Conservation (phyloP, 2,797 vertebrate species). For the Oryzias dopingdopingensis region DNA sequence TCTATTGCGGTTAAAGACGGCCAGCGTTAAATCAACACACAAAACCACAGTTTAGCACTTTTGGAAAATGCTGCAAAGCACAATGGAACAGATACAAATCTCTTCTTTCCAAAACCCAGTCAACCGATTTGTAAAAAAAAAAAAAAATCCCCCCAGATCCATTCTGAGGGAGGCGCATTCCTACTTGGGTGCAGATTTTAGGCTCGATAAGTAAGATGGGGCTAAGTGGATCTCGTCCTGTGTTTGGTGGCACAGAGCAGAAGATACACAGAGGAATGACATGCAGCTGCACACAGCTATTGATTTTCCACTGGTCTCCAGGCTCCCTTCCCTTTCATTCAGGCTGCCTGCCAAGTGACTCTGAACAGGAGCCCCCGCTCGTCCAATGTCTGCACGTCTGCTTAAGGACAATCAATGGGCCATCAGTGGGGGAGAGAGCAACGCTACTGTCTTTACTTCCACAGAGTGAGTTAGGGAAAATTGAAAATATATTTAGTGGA, state of each 20-base stretch:
- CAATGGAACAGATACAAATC: slow-evolving; percentile 35
- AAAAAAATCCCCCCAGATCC: slow-evolving; percentile 16
- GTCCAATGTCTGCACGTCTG: slow-evolving; percentile 77
- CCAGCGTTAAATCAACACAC: slow-evolving; percentile 34
- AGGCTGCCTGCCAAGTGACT: slow-evolving; percentile 76
- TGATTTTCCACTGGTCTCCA: slow-evolving; percentile 76
- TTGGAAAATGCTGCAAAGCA: slow-evolving; percentile 19
- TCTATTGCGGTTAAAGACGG: slow-evolving; percentile 22
- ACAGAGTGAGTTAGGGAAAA: slow-evolving; percentile 64
- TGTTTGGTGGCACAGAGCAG: slow-evolving; percentile 69
- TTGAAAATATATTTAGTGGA: slow-evolving; percentile 76
- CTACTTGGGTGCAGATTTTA: slow-evolving; percentile 62
- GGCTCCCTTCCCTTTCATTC: slow-evolving; percentile 71
- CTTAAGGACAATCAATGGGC: slow-evolving; percentile 80
- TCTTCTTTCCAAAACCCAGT: slow-evolving; percentile 34
- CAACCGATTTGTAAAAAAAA: slow-evolving; percentile 24
- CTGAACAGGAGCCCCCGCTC: slow-evolving; percentile 74
- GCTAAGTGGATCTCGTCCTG: slow-evolving; percentile 73
- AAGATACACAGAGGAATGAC: slow-evolving; percentile 72
- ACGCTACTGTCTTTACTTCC: slow-evolving; percentile 69
- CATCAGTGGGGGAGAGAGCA: slow-evolving; percentile 69
- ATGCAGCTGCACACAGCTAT: slow-evolving; percentile 76
- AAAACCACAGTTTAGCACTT: slow-evolving; percentile 21
- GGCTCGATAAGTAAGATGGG: slow-evolving; percentile 64
- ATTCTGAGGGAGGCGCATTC: slow-evolving; percentile 43